A percentile compares a stretch with the other conserved stretches of the same genome.
Evolutionary conservation across 2,797 vertebrate species (phyloP).

Genomic region (Crax fasciolata): DNA sequence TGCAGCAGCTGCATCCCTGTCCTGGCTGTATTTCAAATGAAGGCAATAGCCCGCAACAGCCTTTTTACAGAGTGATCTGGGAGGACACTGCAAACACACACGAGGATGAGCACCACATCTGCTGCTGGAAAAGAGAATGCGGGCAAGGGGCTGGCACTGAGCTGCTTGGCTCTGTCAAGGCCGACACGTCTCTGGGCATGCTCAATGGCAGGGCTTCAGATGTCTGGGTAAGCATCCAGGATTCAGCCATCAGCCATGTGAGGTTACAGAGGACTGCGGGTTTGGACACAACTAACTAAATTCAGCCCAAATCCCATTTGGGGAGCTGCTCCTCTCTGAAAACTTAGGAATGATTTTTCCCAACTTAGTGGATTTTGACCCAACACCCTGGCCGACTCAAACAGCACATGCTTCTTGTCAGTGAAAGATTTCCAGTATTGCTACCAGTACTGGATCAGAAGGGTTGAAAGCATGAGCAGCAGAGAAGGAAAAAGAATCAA

Average conservation of each 20-base stretch:
- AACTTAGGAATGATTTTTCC: neutral
- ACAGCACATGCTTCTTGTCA: accelerated
- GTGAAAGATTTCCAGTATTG: neutral
- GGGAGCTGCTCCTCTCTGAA: neutral
- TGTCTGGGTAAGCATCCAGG: neutral
- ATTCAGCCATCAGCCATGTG: neutral
- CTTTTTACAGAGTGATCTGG: neutral
- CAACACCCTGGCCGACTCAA: neutral
- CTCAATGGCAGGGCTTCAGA: neutral
- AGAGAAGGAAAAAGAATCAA: neutral
- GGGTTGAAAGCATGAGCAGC: neutral
- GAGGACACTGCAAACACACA: neutral
- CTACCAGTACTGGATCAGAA: neutral
- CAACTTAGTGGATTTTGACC: neutral
- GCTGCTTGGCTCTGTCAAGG: neutral
- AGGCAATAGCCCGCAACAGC: neutral
- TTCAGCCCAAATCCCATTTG: neutral
- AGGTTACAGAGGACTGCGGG: neutral
- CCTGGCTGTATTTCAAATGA: neutral
- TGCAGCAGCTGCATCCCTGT: neutral
- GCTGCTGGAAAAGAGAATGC: neutral
- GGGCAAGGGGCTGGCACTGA: neutral
- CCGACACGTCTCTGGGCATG: neutral
- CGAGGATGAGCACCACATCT: neutral
- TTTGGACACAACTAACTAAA: neutral